These are phyloP conservation scores for Drosophila nigromelanica DNA, from an alignment of 1,140 invertebrate species.

Conservation along the genomic window DNA sequence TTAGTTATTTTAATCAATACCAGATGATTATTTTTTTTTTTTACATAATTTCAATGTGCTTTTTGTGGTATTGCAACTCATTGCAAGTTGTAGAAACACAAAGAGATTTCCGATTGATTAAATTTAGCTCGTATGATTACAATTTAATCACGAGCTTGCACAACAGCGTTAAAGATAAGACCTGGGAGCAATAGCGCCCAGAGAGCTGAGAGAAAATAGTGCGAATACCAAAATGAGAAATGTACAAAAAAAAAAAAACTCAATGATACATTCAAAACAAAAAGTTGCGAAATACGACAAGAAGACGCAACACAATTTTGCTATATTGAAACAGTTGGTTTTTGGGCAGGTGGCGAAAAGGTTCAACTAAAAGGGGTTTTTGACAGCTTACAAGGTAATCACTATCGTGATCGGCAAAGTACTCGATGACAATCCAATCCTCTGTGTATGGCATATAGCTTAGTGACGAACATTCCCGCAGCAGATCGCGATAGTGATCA, in stretches of 20 bases:
- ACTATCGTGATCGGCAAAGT: constrained; percentile 76
- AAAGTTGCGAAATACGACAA: background rate
- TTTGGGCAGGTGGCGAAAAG: constrained; percentile 1
- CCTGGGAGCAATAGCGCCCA: constrained; percentile 2
- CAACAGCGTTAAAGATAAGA: constrained; percentile 50
- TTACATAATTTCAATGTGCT: background rate
- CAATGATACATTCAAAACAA: too few species aligned
- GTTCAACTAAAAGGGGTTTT: background rate
- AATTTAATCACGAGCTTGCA: constrained; percentile 53
- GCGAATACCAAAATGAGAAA: background rate
- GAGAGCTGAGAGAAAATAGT: constrained; percentile 4
- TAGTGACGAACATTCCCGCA: constrained; percentile 61
- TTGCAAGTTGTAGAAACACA: constrained; percentile 14
- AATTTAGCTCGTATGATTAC: constrained; percentile 33
- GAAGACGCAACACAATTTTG: background rate
- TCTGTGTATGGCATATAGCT: constrained; percentile 61
- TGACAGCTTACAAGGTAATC: constrained; percentile 74
- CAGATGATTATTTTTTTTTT: background rate
- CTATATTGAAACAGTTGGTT: background rate
- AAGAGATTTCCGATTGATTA: constrained; percentile 8
- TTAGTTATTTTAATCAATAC: background rate
- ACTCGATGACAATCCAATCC: constrained; percentile 78
- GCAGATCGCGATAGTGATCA: constrained; percentile 65
- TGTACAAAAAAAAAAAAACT: background rate
- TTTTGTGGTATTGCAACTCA: background rate